Evolutionary conservation across 2,113 vertebrate genomes (phyloP), one percentile per base, ranked within the genome.

Genomic region (Mixornis gularis): DNA sequence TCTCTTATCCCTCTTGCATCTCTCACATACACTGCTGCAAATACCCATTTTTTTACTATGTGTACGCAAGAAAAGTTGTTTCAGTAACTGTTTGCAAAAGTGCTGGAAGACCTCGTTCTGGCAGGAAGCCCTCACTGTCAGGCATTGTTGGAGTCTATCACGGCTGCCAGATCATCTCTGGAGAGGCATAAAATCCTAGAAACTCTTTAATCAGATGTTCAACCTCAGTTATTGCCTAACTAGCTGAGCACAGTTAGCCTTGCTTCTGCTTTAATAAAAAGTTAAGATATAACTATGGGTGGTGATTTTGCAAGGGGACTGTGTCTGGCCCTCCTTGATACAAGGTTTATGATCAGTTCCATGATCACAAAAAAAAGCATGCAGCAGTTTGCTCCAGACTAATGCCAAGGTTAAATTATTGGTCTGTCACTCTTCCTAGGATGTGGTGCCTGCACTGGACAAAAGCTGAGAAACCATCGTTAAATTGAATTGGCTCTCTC

Each of bases 151-250:
- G 62, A 49, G 41, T 53, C 36, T 63, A n/a, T 71, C 69, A 49
- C 0, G 0, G 20, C 62, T 84, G 16, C 25, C 72, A 66, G 62
- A 52, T 49, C 48, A 53, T 43, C 60, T 90, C 36, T 48, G 52
- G 77, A 92, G 86, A 81, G 44, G 9, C 26, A 72, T 10, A 51
- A 86, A 93, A 70, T n/a, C 52, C 24, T 58, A 60, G 65, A 81
- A 84, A 72, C 24, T 41, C 69, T 62, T 81, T 71, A 76, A 84
- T 44, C 36, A 63, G 40, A 16, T 79, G 38, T 49, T 78, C 49
- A 72, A 79, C 29, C 44, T 84, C 77, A 65, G 51, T 53, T 72
- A 49, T 22, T 89, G 49, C 49, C 41, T 66, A 74, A 84, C 34
- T 60, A 89, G 6, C 26, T 49, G 51, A 25, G 22, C 59, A 74